Evolutionary conservation across 1,140 invertebrate species (phyloP).

Genomic region (Mya arenaria): DNA sequence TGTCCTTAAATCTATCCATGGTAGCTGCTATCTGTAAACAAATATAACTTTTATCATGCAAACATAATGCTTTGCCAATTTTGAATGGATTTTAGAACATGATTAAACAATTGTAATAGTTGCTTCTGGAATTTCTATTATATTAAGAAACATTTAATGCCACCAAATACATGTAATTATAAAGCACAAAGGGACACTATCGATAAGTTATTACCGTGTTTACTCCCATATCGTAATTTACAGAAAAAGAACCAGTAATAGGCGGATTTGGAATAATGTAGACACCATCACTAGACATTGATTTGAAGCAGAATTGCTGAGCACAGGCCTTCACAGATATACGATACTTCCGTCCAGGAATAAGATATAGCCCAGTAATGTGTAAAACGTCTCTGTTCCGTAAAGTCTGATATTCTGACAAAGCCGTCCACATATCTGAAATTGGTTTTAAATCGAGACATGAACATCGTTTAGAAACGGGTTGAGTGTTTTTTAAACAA

Average conservation of each 20-base stretch:
- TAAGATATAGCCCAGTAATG: background rate
- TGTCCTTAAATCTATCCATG: slow-evolving; percentile 44
- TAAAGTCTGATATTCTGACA: slow-evolving; percentile 25
- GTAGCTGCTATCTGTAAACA: slow-evolving; percentile 35
- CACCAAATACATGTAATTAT: background rate
- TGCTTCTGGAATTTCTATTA: background rate
- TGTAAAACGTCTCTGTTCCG: background rate
- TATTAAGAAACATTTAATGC: background rate
- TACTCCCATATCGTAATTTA: background rate
- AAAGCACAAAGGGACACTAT: background rate
- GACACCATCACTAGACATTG: slow-evolving; percentile 56
- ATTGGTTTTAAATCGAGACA: no score
- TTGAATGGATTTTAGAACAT: background rate
- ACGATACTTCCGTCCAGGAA: slow-evolving; percentile 39
- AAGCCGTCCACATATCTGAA: slow-evolving; percentile 40
- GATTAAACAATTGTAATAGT: background rate
- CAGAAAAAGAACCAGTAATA: background rate
- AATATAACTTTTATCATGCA: background rate
- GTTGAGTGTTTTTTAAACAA: no score
- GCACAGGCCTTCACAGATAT: slow-evolving; percentile 50
- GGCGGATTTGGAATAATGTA: slow-evolving; percentile 40
- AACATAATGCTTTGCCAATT: background rate
- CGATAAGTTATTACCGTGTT: background rate
- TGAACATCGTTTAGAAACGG: no score
- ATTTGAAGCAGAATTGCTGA: slow-evolving; percentile 33